A percentile compares a stretch with the other conserved stretches of the same genome.
phyloP scores from a whole-genome alignment of 2,888 invertebrate species.

The Drosophila melanosoma region DNA sequence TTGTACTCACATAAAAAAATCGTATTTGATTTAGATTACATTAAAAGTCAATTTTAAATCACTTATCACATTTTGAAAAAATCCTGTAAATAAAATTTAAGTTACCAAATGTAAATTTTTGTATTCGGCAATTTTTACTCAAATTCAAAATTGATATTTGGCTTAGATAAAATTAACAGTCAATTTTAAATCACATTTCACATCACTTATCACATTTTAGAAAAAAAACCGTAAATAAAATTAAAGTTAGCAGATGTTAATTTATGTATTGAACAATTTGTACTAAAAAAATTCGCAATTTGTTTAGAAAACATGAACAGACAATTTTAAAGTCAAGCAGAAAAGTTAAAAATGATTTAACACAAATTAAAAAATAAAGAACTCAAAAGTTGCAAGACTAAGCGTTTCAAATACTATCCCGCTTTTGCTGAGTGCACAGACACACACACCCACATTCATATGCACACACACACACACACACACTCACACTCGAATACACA shows the following conservation, averaged over 20 bases:
- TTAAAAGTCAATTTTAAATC: too few relatives aligned
- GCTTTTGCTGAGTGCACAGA: neutral
- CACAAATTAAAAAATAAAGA: neutral
- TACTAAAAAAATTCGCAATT: neutral
- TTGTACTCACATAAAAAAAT: too few relatives aligned
- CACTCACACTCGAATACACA: conserved; percentile 5
- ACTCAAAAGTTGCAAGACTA: neutral
- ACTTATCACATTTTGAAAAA: neutral
- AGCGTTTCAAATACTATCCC: neutral
- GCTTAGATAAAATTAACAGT: neutral
- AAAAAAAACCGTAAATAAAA: neutral
- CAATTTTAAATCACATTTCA: too few relatives aligned
- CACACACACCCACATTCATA: neutral
- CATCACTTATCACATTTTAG: too few relatives aligned
- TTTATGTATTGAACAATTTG: neutral
- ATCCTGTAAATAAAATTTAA: neutral
- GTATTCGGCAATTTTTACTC: neutral
- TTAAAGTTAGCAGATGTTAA: neutral
- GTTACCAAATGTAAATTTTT: neutral
- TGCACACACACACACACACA: neutral
- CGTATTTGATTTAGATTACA: too few relatives aligned
- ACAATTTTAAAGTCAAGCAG: too few relatives aligned
- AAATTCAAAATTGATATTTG: neutral
- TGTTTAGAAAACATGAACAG: neutral
- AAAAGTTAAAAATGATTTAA: neutral